phyloP scores from a whole-genome alignment of 1,140 invertebrate species.

The Neotoxoptera formosana region DNA sequence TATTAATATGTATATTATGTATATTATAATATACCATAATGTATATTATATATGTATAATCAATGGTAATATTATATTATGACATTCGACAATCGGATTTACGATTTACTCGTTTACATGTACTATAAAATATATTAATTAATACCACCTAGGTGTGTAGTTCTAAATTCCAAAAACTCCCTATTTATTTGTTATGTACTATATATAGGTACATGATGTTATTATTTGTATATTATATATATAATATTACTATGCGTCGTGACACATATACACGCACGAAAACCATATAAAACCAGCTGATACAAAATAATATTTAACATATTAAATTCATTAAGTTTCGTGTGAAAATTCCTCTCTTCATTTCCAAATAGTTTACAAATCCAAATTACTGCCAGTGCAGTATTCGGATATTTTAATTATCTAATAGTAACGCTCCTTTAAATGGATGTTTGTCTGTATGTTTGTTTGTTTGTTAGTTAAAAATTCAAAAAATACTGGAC shows the following conservation, averaged over 20 bases:
- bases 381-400: not conserved
- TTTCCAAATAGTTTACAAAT: not conserved
- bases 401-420: not conserved
- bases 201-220: too few relatives aligned
- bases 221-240: too few relatives aligned
- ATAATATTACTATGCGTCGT: not conserved
- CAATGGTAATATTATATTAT: too few relatives aligned
- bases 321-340: not conserved
- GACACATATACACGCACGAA: not conserved
- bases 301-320: slow-evolving; percentile 14
- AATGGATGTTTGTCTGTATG: too few relatives aligned
- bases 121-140: not conserved
- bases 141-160: not conserved
- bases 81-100: not conserved
- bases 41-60: too few relatives aligned
- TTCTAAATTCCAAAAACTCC: not conserved
- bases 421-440: not conserved
- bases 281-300: not conserved
- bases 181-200: not conserved
- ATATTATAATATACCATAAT: too few relatives aligned
- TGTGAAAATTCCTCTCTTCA: not conserved
- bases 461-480: too few relatives aligned
- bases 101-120: too few relatives aligned
- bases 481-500: too few relatives aligned
- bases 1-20: too few relatives aligned